These are phyloP conservation scores for Leuciscus waleckii DNA, from an alignment of 2,797 vertebrate genomes.

Conservation along the genomic window DNA sequence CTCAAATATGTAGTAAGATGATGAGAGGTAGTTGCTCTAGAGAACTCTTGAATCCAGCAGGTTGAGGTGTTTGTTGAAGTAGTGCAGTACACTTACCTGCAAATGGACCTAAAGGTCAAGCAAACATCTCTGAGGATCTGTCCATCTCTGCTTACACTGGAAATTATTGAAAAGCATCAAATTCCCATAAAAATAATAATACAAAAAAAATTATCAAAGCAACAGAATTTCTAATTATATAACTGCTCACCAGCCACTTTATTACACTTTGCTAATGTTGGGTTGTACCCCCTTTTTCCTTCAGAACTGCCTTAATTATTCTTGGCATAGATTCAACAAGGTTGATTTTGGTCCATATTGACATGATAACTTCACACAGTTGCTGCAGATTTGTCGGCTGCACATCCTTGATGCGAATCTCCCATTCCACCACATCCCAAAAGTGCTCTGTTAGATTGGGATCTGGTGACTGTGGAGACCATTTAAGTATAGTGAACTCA, in stretches of 20 bases:
- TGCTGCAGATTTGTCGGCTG: neutral
- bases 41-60: neutral
- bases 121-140: neutral
- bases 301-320: neutral
- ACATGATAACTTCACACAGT: neutral
- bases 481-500: too few relatives aligned
- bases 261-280: too few relatives aligned
- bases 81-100: neutral
- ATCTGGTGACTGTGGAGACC: too few relatives aligned
- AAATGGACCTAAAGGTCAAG: constrained; percentile 1
- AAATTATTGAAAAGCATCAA: constrained; percentile 9
- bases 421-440: neutral
- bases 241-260: neutral
- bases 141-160: neutral
- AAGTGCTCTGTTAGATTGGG: too few relatives aligned
- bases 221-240: neutral
- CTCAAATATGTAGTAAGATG: constrained; percentile 22
- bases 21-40: constrained; percentile 1
- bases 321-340: neutral
- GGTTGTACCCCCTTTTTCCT: neutral
- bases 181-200: neutral
- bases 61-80: constrained; percentile 14
- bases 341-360: neutral
- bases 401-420: neutral
- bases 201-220: neutral